Conservation (phyloP, 1,140 invertebrate genomes). For the Thaumetopoea pityocampa region DNA sequence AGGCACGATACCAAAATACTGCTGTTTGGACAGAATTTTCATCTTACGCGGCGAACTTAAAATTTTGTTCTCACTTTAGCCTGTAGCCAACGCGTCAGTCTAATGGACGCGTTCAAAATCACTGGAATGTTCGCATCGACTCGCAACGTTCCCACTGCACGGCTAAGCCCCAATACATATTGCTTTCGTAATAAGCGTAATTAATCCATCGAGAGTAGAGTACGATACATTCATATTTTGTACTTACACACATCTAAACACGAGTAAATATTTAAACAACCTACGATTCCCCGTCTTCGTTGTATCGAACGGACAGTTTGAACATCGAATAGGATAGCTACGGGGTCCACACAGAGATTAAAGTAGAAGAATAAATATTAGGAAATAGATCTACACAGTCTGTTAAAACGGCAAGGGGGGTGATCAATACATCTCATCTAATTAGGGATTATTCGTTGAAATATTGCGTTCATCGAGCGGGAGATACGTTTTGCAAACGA, state of each 20-base stretch:
- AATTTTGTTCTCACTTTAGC: not conserved
- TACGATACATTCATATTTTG: conserved; percentile 57
- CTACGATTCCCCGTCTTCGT: conserved; percentile 65
- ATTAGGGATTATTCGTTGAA: conserved; percentile 8
- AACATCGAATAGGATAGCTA: conserved; percentile 37
- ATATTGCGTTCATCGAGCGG: conserved; percentile 16
- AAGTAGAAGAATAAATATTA: conserved; percentile 45
- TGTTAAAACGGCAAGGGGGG: conserved; percentile 46
- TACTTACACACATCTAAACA: conserved; percentile 63
- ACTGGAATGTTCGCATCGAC: conserved; percentile 63
- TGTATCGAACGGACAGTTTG: conserved; percentile 62
- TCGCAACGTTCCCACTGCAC: conserved; percentile 29
- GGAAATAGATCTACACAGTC: conserved; percentile 61
- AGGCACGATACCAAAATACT: conserved; percentile 49
- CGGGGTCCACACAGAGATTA: conserved; percentile 39
- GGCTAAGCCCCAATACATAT: conserved; percentile 49
- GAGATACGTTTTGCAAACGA: conserved; percentile 4
- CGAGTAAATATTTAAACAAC: conserved; percentile 62
- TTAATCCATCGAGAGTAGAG: conserved; percentile 51
- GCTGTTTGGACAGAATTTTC: conserved; percentile 32
- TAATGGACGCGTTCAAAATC: no score
- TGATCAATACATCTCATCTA: conserved; percentile 25
- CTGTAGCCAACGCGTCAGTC: no score
- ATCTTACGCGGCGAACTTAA: conserved; percentile 4
- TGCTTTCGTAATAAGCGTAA: conserved; percentile 66